phyloP scores from a whole-genome alignment of 2,113 vertebrate species.

The Chrysemys picta region DNA sequence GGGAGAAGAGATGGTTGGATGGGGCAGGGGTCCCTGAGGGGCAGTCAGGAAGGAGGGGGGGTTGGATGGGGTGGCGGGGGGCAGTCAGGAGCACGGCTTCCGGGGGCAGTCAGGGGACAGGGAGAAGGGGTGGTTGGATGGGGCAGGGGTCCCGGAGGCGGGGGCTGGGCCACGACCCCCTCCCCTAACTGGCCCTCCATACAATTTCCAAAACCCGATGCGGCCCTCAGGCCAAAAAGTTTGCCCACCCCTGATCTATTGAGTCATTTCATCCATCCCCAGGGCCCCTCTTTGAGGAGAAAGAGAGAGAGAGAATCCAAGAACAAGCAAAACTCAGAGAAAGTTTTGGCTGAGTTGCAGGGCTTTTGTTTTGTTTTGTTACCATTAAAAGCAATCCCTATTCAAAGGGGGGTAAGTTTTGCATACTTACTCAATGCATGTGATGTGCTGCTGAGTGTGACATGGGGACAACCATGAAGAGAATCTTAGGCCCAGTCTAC shows the following conservation, averaged over 20 bases:
- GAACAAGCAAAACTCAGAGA: neutral
- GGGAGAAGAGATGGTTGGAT: too few relatives aligned
- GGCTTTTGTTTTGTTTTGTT: neutral
- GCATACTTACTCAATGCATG: neutral
- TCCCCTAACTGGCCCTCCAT: too few relatives aligned
- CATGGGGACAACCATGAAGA: neutral
- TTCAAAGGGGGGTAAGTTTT: neutral
- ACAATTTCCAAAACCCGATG: too few relatives aligned
- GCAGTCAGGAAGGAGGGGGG: too few relatives aligned
- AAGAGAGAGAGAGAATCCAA: neutral
- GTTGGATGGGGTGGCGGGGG: too few relatives aligned
- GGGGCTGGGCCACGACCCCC: too few relatives aligned
- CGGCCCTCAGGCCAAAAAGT: too few relatives aligned
- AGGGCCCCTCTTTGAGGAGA: neutral
- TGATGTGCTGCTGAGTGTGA: neutral
- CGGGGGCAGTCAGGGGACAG: too few relatives aligned
- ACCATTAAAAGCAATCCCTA: neutral
- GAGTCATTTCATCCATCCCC: neutral
- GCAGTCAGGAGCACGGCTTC: too few relatives aligned
- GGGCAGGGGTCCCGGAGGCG: too few relatives aligned
- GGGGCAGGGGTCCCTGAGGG: too few relatives aligned
- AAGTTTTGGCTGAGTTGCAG: neutral
- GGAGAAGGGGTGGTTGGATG: too few relatives aligned
- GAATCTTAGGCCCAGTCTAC: neutral
- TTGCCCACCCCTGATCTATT: neutral